Conservation (phyloP, 2,797 vertebrate species). For the Hoplostethus atlanticus region DNA sequence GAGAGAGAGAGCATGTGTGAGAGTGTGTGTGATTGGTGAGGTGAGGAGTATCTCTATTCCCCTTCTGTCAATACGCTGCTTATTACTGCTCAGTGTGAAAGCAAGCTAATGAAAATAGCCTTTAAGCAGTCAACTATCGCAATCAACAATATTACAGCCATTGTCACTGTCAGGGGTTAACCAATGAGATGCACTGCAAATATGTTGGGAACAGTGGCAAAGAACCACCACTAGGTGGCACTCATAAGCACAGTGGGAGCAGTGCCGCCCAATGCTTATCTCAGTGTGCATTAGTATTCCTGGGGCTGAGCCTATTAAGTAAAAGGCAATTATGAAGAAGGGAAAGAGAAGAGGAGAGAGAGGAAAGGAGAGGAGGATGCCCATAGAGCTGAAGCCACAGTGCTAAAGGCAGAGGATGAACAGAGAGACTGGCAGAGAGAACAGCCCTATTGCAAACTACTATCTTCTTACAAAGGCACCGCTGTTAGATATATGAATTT, state of each 20-base stretch:
- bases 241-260: slow-evolving; percentile 61
- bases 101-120: slow-evolving; percentile 49
- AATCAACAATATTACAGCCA: slow-evolving; percentile 33
- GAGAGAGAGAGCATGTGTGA: slow-evolving; percentile 11
- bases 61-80: slow-evolving; percentile 55
- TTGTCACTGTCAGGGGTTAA: slow-evolving; percentile 18
- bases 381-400: slow-evolving; percentile 72
- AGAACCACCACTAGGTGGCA: slow-evolving; percentile 80
- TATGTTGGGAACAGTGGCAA: slow-evolving; percentile 31
- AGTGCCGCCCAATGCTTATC: slow-evolving; percentile 61
- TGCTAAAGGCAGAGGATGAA: slow-evolving; percentile 69
- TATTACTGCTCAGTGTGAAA: slow-evolving; percentile 53
- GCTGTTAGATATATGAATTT: slow-evolving; percentile 75
- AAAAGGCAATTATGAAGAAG: slow-evolving; percentile 86
- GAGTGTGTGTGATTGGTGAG: slow-evolving; percentile 38
- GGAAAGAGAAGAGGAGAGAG: slow-evolving; percentile 72
- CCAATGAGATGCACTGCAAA: slow-evolving; percentile 5
- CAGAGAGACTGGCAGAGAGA: slow-evolving; percentile 53
- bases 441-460: slow-evolving; percentile 64
- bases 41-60: slow-evolving; percentile 57
- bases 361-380: slow-evolving; percentile 74
- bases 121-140: slow-evolving; percentile 43
- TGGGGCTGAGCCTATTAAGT: slow-evolving; percentile 81
- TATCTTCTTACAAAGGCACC: slow-evolving; percentile 66
- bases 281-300: slow-evolving; percentile 81